phyloP scores from a whole-genome alignment of 2,113 vertebrate genomes.

The Dipodomys ordii region DNA sequence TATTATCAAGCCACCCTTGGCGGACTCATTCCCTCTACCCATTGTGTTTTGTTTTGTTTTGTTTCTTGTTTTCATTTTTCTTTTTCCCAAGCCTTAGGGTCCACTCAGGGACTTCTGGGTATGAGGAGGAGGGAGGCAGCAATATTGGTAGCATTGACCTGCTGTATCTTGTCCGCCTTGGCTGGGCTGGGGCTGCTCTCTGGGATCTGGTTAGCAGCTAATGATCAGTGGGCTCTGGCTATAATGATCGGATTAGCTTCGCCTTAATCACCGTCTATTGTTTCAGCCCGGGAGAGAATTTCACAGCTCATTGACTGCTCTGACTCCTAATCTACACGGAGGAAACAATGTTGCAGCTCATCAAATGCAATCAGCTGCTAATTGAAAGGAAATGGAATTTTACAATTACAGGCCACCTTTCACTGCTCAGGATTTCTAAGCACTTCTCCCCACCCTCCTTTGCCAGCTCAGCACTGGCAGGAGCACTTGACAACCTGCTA shows the following conservation, averaged over 20 bases:
- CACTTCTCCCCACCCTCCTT: slow-evolving; percentile 73
- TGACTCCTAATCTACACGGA: slow-evolving; percentile 83
- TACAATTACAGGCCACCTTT: slow-evolving; percentile 85
- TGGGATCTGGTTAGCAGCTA: slow-evolving; percentile 77
- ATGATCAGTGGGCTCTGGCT: slow-evolving; percentile 80
- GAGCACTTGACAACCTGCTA: slow-evolving; percentile 77
- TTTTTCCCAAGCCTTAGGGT: neutral
- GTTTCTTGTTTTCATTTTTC: too few relatives aligned
- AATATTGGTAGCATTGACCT: slow-evolving; percentile 61
- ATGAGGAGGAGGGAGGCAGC: neutral
- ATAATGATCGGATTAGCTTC: slow-evolving; percentile 80
- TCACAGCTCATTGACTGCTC: slow-evolving; percentile 83
- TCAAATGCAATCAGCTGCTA: slow-evolving; percentile 85
- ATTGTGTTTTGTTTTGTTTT: neutral
- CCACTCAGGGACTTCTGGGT: slow-evolving; percentile 43
- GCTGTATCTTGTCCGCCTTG: slow-evolving; percentile 43
- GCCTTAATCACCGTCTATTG: slow-evolving; percentile 86
- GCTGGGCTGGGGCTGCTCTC: slow-evolving; percentile 65
- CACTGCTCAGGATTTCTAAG: slow-evolving; percentile 79
- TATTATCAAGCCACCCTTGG: neutral
- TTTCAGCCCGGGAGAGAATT: slow-evolving; percentile 83
- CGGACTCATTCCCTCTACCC: neutral
- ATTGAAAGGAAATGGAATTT: slow-evolving; percentile 86
- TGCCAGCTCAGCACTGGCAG: slow-evolving; percentile 76
- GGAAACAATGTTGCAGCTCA: slow-evolving; percentile 86